phyloP scores from a whole-genome alignment of 2,888 invertebrate genomes.

The Polydrusus cervinus region DNA sequence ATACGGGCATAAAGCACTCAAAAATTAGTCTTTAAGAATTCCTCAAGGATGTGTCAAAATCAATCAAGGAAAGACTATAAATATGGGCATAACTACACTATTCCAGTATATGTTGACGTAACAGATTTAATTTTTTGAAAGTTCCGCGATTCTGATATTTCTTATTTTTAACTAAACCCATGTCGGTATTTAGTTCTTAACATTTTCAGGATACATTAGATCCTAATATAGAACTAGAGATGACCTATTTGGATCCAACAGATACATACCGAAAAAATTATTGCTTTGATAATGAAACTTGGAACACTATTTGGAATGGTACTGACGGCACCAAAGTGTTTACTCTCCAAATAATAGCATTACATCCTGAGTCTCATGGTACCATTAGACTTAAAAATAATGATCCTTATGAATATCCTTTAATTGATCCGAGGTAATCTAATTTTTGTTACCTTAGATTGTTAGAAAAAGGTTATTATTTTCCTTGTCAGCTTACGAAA shows the following conservation, averaged over 20 bases:
- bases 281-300: constrained; percentile 60
- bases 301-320: constrained; percentile 69
- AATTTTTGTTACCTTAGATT: not conserved
- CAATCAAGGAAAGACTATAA: too few species aligned
- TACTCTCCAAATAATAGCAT: constrained; percentile 57
- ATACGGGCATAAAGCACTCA: too few species aligned
- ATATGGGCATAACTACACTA: too few species aligned
- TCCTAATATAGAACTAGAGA: constrained; percentile 36
- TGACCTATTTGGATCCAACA: constrained; percentile 27
- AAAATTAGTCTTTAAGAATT: too few species aligned
- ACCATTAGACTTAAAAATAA: constrained; percentile 71
- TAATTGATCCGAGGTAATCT: constrained; percentile 74
- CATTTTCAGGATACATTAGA: constrained; percentile 3
- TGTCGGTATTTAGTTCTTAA: not conserved
- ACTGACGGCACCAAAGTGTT: constrained; percentile 43
- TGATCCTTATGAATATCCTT: constrained; percentile 68
- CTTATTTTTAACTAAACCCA: too few species aligned
- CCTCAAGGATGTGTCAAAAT: too few species aligned
- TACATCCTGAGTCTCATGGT: constrained; percentile 72
- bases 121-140: too few species aligned
- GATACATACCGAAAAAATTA: constrained; percentile 52
- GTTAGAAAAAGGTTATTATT: too few species aligned
- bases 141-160: too few species aligned
- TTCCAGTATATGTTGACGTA: too few species aligned
- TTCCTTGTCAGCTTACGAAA: too few species aligned